Percentiles rank a stretch among this genome's conserved stretches.
These are phyloP conservation scores for Megaceryle maxima DNA, from an alignment of 2,113 vertebrate species.

Conservation along the genomic window DNA sequence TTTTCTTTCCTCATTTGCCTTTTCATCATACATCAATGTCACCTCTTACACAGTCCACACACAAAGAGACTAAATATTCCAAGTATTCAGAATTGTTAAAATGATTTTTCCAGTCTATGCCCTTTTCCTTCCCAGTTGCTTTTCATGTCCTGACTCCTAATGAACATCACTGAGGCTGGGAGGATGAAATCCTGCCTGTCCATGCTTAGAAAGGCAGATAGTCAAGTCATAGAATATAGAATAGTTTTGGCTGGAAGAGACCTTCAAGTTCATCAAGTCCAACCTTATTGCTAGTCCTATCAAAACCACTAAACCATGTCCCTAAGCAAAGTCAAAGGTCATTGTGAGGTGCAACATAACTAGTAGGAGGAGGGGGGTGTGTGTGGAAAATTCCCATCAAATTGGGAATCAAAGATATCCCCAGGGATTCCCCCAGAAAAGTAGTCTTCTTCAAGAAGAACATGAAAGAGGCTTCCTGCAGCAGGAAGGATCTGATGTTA, in stretches of 20 bases:
- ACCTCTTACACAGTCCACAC: not conserved
- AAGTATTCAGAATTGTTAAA: not conserved
- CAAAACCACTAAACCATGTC: too few relatives aligned
- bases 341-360: not conserved
- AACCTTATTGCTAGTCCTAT: too few relatives aligned
- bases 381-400: not conserved
- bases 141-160: not conserved
- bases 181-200: not conserved
- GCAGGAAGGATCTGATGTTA: not conserved
- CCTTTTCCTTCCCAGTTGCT: not conserved
- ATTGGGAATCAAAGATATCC: not conserved
- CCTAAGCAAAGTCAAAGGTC: not conserved
- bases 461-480: not conserved
- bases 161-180: rapidly evolving
- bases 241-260: too few relatives aligned
- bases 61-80: not conserved
- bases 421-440: not conserved
- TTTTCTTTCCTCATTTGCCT: not conserved
- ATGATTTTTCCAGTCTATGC: not conserved
- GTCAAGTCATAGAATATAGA: not conserved
- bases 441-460: not conserved
- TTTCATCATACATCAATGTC: not conserved
- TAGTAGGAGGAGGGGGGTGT: not conserved
- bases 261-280: too few relatives aligned
- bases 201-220: not conserved